Evolutionary conservation across 2,797 vertebrate species (phyloP), one percentile per base, ranked within the genome.

Genomic region (Etheostoma perlongum): DNA sequence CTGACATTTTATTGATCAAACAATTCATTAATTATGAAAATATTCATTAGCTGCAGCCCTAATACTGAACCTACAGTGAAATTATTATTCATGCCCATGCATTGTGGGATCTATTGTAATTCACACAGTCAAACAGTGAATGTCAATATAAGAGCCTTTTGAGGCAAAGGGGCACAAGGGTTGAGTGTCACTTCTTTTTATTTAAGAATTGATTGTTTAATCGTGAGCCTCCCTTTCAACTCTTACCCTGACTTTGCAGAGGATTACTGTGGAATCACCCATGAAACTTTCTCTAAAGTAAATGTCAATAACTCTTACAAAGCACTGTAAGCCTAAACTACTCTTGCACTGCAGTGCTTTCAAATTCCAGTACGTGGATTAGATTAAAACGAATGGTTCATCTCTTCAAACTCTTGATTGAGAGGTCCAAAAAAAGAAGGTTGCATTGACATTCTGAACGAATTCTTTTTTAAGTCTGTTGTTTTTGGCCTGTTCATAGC

Each of bases 151-250:
- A 33, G 55, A 73, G 55, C 59, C 42, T 76, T 76, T 15, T 46
- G 36, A 83, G 48, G 47, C 44, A 48, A 66, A 42, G 19, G 49
- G 52, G 21, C 42, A 23, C 11, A 6, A 42, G 16, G 61, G 36
- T n/a, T 13, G 19, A 59, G 40, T 30, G 64, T 40, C 55, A 51
- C 19, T 75, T 72, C 51, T 47, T 68, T 60, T 68, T 60, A 52
- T 78, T 85, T 63, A 57, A 48, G 44, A 63, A 87, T 75, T 47
- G 64, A 80, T 79, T 44, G 3, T 78, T 79, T 67, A 36, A 88
- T 88, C 70, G 52, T n/a, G 1, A 69, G 36, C 52, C 48, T 64
- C 48, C 62, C 47, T 60, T 53, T 80, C 54, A 47, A 42, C 63
- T 84, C 66, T 40, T 18, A 60, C 57, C 51, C 51, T 59, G 55